phyloP scores from a whole-genome alignment of 2,888 invertebrate species.

The Iphiclides podalirius region DNA sequence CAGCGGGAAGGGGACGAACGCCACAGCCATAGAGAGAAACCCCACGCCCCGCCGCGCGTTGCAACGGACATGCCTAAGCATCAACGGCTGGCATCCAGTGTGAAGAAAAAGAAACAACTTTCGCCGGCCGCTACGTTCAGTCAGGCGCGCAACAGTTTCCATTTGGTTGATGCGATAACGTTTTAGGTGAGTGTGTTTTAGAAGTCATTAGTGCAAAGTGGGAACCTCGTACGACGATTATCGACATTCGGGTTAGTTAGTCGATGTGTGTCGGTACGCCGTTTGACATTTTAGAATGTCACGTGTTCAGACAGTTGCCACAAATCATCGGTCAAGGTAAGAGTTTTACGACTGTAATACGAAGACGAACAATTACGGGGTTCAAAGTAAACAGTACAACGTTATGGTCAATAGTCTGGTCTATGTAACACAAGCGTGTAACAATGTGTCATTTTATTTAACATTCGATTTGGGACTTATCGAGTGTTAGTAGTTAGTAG shows the following conservation, averaged over 20 bases:
- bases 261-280: constrained; percentile 27
- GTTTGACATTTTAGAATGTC: constrained; percentile 17
- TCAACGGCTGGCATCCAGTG: constrained; percentile 67
- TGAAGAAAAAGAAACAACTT: constrained; percentile 72
- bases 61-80: constrained; percentile 73
- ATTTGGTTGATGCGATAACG: constrained; percentile 72
- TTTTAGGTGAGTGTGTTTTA: constrained; percentile 71
- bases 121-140: constrained; percentile 50
- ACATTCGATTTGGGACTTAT: no score
- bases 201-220: constrained; percentile 52
- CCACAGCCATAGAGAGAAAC: constrained; percentile 36
- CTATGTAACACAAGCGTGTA: no score
- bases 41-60: constrained; percentile 47
- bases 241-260: constrained; percentile 28
- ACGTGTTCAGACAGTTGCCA: background rate
- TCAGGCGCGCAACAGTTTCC: constrained; percentile 57
- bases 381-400: no score
- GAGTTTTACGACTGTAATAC: background rate
- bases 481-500: no score
- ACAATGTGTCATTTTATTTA: no score
- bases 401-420: no score
- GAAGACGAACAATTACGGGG: background rate
- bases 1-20: constrained; percentile 41
- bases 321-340: constrained; percentile 18
- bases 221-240: constrained; percentile 40